Evolutionary conservation across 2,797 vertebrate genomes (phyloP), one percentile per base, ranked within the genome.

Genomic region (Bovichtus diacanthus): DNA sequence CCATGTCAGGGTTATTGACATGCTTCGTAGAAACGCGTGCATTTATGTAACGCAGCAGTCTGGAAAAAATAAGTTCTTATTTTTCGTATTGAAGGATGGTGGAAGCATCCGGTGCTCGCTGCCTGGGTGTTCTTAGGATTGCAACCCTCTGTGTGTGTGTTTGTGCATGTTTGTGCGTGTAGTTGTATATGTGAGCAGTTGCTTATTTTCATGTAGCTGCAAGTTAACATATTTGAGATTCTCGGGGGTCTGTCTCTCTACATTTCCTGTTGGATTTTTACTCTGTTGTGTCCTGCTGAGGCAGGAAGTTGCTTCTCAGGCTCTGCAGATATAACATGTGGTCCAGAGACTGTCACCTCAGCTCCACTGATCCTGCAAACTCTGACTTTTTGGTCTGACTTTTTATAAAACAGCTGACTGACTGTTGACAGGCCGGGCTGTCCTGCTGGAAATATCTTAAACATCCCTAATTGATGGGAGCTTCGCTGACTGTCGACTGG

Each of bases 401-500:
- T 39, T 55, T 23, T 67, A 44, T 9, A 70, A 74, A 77, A 10
- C 46, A 4, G 77, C 64, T 19, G 69, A 66, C 50, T 51, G 63
- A 61, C 64, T 66, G 9, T 70, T 36, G 67, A 74, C 51, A 0
- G 53, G 56, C 68, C 15, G 72, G 4, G 27, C 21, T 5, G 47
- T 56, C 29, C 68, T 66, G 50, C 71, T 77, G 18, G 59, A 82
- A 76, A 53, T 62, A 67, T 68, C 72, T 38, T 27, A 76, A 63
- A 78, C n/a, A 5, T n/a, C 12, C 5, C 62, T 21, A 18, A 50
- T 36, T 46, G 66, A 81, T 18, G n/a, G 41, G 25, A 41, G 80
- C 46, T 41, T 55, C 49, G 9, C 47, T 2, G 59, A 69, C 12
- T 7, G 55, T 38, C 59, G 50, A 46, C 56, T 25, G 59, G 27